phyloP scores from a whole-genome alignment of 2,113 vertebrate genomes.

The Corynorhinus townsendii region DNA sequence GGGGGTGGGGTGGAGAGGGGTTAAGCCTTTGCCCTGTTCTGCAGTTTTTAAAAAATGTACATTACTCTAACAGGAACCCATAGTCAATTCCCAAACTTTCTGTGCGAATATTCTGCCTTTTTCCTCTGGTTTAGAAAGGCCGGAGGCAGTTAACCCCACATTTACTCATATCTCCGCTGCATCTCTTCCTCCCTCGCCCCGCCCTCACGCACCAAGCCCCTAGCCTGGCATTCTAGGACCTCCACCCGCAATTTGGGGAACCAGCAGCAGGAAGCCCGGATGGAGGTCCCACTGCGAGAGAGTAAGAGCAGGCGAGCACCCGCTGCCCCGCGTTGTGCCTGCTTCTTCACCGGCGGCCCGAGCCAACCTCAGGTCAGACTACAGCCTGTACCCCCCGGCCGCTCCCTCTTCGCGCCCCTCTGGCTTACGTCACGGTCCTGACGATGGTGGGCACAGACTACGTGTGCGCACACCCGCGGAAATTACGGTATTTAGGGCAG shows the following conservation, averaged over 20 bases:
- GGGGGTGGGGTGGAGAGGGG: too few relatives aligned
- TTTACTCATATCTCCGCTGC: not conserved
- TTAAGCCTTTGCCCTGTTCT: not conserved
- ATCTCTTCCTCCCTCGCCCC: not conserved
- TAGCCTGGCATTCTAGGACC: not conserved
- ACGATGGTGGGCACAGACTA: accelerated
- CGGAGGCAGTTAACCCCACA: not conserved
- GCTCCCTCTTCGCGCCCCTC: too few relatives aligned
- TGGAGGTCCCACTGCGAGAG: not conserved
- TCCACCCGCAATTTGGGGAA: not conserved
- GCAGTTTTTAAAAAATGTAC: not conserved
- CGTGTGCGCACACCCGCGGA: not conserved
- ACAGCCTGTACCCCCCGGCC: not conserved
- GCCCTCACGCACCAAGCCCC: not conserved
- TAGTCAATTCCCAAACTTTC: not conserved
- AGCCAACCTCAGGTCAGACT: not conserved
- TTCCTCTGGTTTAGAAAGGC: not conserved
- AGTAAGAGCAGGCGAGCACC: not conserved
- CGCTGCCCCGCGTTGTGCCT: not conserved
- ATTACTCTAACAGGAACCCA: not conserved
- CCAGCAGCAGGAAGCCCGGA: not conserved
- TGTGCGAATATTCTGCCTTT: not conserved
- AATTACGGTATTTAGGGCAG: not conserved
- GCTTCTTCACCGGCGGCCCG: not conserved
- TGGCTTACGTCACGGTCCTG: accelerated